These are phyloP conservation scores for Globia sparganii DNA, from an alignment of 2,888 invertebrate species.

Conservation along the genomic window DNA sequence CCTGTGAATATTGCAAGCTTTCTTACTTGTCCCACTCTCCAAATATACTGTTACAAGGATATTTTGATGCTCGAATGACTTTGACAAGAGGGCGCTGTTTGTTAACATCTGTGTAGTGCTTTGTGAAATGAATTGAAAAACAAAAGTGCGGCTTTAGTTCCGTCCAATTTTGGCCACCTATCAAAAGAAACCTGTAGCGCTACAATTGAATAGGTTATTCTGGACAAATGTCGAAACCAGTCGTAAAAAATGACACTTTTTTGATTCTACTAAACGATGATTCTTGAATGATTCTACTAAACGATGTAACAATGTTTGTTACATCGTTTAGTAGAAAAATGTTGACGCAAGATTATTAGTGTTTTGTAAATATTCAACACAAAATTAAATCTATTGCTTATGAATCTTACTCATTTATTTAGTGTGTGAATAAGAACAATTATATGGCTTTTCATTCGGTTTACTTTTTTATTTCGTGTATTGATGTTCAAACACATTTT, in stretches of 20 bases:
- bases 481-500: background rate
- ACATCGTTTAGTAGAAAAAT: background rate
- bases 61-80: background rate
- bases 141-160: background rate
- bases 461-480: background rate
- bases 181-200: background rate
- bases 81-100: background rate
- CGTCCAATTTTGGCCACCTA: background rate
- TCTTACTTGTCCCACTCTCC: background rate
- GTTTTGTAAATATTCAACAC: background rate
- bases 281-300: no score
- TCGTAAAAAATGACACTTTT: background rate
- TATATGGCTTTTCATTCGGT: background rate
- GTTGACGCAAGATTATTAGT: background rate
- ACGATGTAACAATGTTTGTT: no score
- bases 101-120: background rate
- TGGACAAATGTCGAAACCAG: background rate
- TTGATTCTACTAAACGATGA: no score
- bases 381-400: background rate
- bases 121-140: background rate
- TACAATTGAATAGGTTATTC: conserved; percentile 1
- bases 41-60: background rate
- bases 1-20: conserved; percentile 63
- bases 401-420: background rate
- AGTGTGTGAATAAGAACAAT: background rate